Conservation (phyloP, 2,797 vertebrate species). For the Emydoidea blandingii region DNA sequence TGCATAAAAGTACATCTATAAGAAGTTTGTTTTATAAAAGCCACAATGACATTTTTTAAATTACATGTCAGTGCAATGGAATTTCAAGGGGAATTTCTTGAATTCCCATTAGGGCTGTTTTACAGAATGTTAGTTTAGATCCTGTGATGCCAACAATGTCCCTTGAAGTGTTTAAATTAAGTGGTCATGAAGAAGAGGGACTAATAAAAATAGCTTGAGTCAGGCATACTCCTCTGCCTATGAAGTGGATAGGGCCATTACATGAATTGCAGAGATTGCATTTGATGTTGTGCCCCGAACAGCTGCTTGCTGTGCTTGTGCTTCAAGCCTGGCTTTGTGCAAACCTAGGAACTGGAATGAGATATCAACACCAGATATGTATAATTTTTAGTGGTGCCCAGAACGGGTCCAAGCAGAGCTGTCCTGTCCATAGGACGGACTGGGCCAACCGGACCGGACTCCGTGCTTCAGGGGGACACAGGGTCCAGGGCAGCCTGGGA, state of each 20-base stretch:
- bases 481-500: too few species aligned
- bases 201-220: background rate
- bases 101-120: constrained; percentile 43
- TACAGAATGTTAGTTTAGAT: constrained; percentile 52
- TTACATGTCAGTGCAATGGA: constrained; percentile 48
- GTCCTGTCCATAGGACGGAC: too few species aligned
- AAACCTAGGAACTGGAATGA: background rate
- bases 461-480: too few species aligned
- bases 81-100: constrained; percentile 25
- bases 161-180: background rate
- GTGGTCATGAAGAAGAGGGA: background rate
- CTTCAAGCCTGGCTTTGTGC: background rate
- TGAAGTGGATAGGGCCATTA: background rate
- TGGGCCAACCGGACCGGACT: too few species aligned
- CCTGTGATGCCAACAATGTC: background rate
- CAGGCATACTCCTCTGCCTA: background rate
- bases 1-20: constrained; percentile 21
- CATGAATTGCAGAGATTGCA: background rate
- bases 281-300: accelerated
- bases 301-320: background rate
- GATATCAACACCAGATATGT: background rate
- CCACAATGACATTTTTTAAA: constrained; percentile 63
- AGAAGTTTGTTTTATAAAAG: constrained; percentile 44
- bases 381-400: too few species aligned
- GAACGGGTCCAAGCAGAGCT: too few species aligned